Percentiles rank a stretch among this genome's conserved stretches.
These are phyloP conservation scores for Onychomys torridus DNA, from an alignment of 2,797 vertebrate genomes.

Conservation along the genomic window DNA sequence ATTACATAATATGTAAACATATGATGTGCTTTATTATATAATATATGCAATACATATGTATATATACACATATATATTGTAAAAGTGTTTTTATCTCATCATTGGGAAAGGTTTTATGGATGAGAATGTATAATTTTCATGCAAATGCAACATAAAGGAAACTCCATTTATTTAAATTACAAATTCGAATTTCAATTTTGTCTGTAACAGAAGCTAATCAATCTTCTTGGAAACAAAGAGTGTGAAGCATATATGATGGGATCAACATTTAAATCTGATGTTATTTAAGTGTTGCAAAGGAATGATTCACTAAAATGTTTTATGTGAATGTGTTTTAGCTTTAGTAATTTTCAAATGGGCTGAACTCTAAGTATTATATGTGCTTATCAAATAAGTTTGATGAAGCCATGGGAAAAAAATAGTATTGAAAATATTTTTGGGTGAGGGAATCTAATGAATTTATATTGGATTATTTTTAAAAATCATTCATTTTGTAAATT, in stretches of 20 bases:
- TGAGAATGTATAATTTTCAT: background rate
- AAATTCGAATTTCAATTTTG: slow-evolving; percentile 63
- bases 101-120: slow-evolving; percentile 32
- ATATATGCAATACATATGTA: too few species aligned
- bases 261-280: slow-evolving; percentile 46
- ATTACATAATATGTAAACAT: too few species aligned
- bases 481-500: background rate
- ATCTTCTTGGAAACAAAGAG: slow-evolving; percentile 55
- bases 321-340: slow-evolving; percentile 37
- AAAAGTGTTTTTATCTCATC: background rate
- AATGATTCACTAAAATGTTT: slow-evolving; percentile 34
- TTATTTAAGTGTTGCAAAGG: background rate
- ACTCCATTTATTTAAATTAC: slow-evolving; percentile 58
- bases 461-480: background rate
- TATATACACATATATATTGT: too few species aligned
- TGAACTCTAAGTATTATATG: background rate
- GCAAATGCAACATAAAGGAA: background rate
- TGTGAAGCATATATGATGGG: background rate
- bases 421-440: background rate
- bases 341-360: slow-evolving; percentile 6
- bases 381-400: slow-evolving; percentile 21
- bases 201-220: slow-evolving; percentile 57
- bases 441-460: background rate
- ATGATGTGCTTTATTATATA: too few species aligned
- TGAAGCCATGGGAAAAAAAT: background rate